A percentile compares a stretch with the other conserved stretches of the same genome.
Evolutionary conservation across 1,140 invertebrate genomes (phyloP).

Genomic region (Dendrolimus punctatus): DNA sequence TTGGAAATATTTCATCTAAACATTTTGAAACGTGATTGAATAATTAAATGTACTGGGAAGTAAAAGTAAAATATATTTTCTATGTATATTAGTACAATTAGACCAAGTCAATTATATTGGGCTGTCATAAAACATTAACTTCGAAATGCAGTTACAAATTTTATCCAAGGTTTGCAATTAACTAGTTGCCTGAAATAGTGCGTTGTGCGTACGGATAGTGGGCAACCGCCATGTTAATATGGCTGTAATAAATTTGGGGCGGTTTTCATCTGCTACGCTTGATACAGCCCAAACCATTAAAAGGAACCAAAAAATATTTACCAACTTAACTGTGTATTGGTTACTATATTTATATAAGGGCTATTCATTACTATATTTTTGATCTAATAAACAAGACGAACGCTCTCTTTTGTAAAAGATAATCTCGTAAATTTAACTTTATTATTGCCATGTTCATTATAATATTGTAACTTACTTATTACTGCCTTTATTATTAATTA

Average conservation of each 20-base stretch:
- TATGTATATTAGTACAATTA: conserved; percentile 12
- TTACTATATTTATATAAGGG: too few relatives aligned
- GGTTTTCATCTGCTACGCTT: conserved; percentile 35
- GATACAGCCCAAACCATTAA: conserved; percentile 34
- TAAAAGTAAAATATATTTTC: too few relatives aligned
- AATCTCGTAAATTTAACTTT: too few relatives aligned
- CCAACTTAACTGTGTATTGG: conserved; percentile 27
- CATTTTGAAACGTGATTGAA: too few relatives aligned
- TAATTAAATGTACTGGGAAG: too few relatives aligned
- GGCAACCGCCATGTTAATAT: conserved; percentile 41
- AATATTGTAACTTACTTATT: too few relatives aligned
- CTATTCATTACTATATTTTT: too few relatives aligned
- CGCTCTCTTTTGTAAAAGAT: too few relatives aligned
- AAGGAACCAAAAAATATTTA: conserved; percentile 47
- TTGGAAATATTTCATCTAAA: too few relatives aligned
- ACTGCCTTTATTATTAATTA: conserved; percentile 36
- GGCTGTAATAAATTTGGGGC: conserved; percentile 59
- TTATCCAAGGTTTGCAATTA: conserved; percentile 56
- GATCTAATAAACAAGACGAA: too few relatives aligned
- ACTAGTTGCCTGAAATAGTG: conserved; percentile 53
- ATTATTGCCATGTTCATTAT: too few relatives aligned
- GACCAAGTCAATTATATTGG: conserved; percentile 45
- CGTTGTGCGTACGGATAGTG: conserved; percentile 18
- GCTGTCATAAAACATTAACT: conserved; percentile 51
- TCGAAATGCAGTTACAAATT: conserved; percentile 56